phyloP scores from a whole-genome alignment of 1,140 invertebrate species.

The Trichoplusia ni region DNA sequence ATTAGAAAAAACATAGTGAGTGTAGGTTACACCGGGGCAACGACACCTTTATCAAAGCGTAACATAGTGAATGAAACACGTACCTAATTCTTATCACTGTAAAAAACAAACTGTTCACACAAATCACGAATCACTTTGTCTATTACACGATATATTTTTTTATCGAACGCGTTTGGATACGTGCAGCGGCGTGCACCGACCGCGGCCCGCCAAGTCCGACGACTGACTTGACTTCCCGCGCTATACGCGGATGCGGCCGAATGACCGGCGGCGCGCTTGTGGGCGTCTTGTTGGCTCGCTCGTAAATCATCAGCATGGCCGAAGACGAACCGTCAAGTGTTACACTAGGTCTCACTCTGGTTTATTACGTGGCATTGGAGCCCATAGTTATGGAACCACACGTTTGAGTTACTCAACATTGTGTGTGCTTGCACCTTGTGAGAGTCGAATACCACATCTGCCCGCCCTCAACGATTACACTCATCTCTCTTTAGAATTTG shows the following conservation, averaged over 20 bases:
- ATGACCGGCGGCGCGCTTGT: constrained; percentile 16
- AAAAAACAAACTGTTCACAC: constrained; percentile 1
- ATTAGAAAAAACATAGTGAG: background rate
- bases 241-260: constrained; percentile 22
- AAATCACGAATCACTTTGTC: constrained; percentile 23
- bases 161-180: constrained; percentile 20
- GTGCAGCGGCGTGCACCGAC: constrained; percentile 24
- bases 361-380: constrained; percentile 11
- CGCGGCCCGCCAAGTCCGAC: constrained; percentile 20
- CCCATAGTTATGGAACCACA: background rate
- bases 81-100: constrained; percentile 25
- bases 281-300: constrained; percentile 20
- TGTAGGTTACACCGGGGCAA: background rate
- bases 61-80: constrained; percentile 25
- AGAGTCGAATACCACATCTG: background rate
- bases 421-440: background rate
- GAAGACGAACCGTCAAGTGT: constrained; percentile 26
- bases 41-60: background rate
- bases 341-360: background rate
- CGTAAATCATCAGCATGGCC: constrained; percentile 1
- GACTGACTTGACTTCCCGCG: constrained; percentile 28
- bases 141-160: constrained; percentile 1
- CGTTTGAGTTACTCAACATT: background rate
- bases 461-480: too few species aligned
- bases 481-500: too few species aligned